Percentiles rank a stretch among this genome's conserved stretches.
phyloP scores from a whole-genome alignment of 1,140 invertebrate genomes.

The Zaprionus camerounensis region DNA sequence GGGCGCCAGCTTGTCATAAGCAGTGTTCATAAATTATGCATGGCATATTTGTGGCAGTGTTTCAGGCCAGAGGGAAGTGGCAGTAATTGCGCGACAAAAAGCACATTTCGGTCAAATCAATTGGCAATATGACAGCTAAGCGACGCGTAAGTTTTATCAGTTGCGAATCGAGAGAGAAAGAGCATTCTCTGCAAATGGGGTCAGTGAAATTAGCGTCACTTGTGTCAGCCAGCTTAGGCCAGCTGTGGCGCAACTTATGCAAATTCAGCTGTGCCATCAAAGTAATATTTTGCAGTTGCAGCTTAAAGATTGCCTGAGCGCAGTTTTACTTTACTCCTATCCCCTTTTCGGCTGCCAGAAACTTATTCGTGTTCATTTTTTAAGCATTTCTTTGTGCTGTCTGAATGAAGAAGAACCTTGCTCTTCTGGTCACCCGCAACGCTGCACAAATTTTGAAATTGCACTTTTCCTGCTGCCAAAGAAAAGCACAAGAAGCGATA shows the following conservation, averaged over 20 bases:
- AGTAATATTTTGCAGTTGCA: constrained; percentile 39
- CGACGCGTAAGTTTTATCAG: constrained; percentile 29
- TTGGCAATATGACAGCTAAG: constrained; percentile 44
- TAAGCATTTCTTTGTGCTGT: constrained; percentile 53
- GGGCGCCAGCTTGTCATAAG: constrained; percentile 10
- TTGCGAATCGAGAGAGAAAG: constrained; percentile 9
- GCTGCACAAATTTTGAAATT: constrained; percentile 73
- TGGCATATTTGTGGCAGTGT: constrained; percentile 21
- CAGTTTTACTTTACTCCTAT: constrained; percentile 11
- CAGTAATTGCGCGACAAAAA: constrained; percentile 41
- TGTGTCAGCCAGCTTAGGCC: constrained; percentile 50
- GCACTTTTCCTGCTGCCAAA: constrained; percentile 69
- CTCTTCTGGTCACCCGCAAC: constrained; percentile 25
- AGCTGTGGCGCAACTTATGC: constrained; percentile 61
- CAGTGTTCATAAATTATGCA: constrained; percentile 48
- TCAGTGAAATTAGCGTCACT: constrained; percentile 71
- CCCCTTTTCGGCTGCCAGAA: constrained; percentile 52
- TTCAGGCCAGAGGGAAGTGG: neutral
- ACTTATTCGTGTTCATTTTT: constrained; percentile 68
- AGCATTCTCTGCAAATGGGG: constrained; percentile 45
- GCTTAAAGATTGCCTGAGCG: constrained; percentile 47
- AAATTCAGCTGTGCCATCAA: constrained; percentile 58
- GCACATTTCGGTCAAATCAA: constrained; percentile 39
- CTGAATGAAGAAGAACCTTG: constrained; percentile 29
- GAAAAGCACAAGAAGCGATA: constrained; percentile 15